Evolutionary conservation across 2,888 invertebrate genomes (phyloP), one percentile per base, ranked within the genome.

Genomic region (Halictus ligatus): DNA sequence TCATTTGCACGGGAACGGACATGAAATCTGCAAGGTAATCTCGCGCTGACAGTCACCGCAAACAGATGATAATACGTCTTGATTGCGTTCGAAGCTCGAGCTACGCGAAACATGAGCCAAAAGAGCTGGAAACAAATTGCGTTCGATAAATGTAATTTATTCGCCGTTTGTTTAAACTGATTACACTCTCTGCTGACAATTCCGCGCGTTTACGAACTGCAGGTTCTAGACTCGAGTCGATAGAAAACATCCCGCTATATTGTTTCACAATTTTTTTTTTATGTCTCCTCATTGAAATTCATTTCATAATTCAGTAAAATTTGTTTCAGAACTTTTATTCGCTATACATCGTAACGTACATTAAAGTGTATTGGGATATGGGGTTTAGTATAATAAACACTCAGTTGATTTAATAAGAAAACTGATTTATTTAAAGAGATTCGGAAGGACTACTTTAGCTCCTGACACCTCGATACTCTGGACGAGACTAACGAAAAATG

Each of bases 1-100:
- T 84, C 84, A 71, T 71, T 50, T n/a, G 29, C 8, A 18, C 15
- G 64, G 69, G 40, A 78, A 79, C 48, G 50, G 60, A 84, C 50
- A 58, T 18, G 54, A 73, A 77, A 73, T 54, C 35, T 40, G 35
- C 58, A 29, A 10, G 29, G 21, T 35, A 48, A 74, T 74, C 43
- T 21, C 29, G 54, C 10, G 40, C 40, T 1, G 43, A 71, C 71
- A 71, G 40, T 43, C 40, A 43, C 21, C 71, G n/a, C 71, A 21
- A 43, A 71, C 43, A 12, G 13, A n/a, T n/a, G 40, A 71, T 71
- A 71, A 71, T 71, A 40, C 71, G 6, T 71, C 71, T 43, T 43
- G 43, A 71, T 69, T 64, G 64, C 64, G 8, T 64, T 64, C 64
- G 64, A 64, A 64, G 29, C 64, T 29, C 15, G 15, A 13, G 29